A percentile compares a stretch with the other conserved stretches of the same genome.
These are phyloP conservation scores for Drosophila yooni DNA, from an alignment of 2,888 invertebrate species.

Conservation along the genomic window DNA sequence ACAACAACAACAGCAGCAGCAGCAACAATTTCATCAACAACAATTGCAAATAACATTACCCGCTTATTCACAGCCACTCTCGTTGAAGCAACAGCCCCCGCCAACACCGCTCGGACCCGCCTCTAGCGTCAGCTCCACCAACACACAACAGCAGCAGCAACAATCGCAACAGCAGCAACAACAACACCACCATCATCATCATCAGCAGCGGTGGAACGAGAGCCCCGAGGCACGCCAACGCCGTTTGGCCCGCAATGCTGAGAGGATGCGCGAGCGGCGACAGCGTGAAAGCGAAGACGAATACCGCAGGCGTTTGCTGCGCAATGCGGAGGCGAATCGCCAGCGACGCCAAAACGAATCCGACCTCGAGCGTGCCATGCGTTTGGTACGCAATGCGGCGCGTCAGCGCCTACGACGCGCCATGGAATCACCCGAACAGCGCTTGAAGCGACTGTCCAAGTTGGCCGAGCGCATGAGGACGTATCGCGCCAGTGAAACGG, in stretches of 20 bases:
- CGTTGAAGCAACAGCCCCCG: conserved; percentile 75
- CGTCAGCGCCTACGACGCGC: conserved; percentile 84
- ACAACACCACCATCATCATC: conserved; percentile 60
- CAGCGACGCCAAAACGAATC: conserved; percentile 84
- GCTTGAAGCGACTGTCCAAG: conserved; percentile 82
- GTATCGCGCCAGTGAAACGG: conserved; percentile 84
- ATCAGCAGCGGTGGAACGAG: conserved; percentile 85
- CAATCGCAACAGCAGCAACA: conserved; percentile 47
- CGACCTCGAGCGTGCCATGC: conserved; percentile 84
- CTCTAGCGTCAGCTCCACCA: conserved; percentile 54
- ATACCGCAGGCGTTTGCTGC: conserved; percentile 83
- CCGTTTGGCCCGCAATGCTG: conserved; percentile 85
- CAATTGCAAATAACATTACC: conserved; percentile 76
- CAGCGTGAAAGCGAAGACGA: conserved; percentile 85
- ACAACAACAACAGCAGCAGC: conserved; percentile 69
- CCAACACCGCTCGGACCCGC: conserved; percentile 66
- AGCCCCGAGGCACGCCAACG: conserved; percentile 85
- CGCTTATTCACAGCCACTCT: conserved; percentile 78
- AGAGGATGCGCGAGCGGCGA: conserved; percentile 85
- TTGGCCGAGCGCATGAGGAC: conserved; percentile 85
- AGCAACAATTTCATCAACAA: conserved; percentile 77
- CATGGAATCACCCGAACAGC: conserved; percentile 85
- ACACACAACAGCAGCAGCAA: conserved; percentile 41
- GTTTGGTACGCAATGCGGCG: conserved; percentile 84
- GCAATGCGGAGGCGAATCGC: conserved; percentile 85